Evolutionary conservation across 2,113 vertebrate genomes (phyloP).

Genomic region (Mixornis gularis): DNA sequence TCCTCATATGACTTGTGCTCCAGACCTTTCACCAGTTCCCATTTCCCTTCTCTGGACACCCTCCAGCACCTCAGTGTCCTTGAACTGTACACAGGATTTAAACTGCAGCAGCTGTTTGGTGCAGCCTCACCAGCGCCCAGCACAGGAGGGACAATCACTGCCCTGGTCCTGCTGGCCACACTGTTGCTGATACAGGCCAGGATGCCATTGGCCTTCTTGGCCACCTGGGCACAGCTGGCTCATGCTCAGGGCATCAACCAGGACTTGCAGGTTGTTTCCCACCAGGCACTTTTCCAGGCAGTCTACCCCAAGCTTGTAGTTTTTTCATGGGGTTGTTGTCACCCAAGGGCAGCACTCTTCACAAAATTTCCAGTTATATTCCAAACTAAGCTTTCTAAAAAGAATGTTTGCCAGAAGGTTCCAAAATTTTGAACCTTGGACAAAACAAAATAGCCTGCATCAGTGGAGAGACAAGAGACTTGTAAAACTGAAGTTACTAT

Average conservation of each 20-base stretch:
- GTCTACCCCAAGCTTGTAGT: background rate
- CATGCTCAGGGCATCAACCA: accelerated
- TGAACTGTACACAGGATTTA: background rate
- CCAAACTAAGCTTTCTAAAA: background rate
- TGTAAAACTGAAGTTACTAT: background rate
- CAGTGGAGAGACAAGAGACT: background rate
- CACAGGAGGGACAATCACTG: accelerated
- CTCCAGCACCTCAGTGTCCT: background rate
- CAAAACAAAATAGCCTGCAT: background rate
- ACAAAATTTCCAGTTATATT: background rate
- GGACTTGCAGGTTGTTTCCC: background rate
- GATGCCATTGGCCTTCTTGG: accelerated
- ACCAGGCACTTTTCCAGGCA: background rate
- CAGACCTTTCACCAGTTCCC: background rate
- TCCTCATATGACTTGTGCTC: background rate
- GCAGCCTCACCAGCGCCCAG: accelerated
- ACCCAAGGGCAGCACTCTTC: background rate
- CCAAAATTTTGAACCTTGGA: background rate
- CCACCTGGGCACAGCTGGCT: background rate
- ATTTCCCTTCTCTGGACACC: accelerated
- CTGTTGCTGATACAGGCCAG: accelerated
- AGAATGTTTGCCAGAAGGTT: background rate
- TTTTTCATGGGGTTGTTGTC: background rate
- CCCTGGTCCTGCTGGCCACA: accelerated
- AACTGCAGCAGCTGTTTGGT: background rate